Evolutionary conservation across 2,113 vertebrate species (phyloP).

Genomic region (Rattus rattus): DNA sequence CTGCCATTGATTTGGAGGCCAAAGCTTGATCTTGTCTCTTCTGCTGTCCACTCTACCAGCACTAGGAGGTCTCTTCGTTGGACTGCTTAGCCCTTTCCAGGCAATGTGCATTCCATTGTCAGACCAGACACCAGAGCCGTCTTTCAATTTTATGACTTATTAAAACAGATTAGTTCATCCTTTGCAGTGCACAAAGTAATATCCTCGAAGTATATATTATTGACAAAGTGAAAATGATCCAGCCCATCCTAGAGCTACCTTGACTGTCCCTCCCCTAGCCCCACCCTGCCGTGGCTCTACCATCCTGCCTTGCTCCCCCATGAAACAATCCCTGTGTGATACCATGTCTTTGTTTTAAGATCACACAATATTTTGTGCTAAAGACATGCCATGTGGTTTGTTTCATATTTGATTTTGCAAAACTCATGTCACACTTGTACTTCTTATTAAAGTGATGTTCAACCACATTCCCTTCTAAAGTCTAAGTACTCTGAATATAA

Average conservation of each 20-base stretch:
- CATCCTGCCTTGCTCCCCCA: background rate
- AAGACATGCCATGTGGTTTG: background rate
- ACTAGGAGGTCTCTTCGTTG: background rate
- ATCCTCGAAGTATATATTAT: accelerated
- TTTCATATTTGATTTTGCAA: background rate
- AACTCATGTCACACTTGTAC: background rate
- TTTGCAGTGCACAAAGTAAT: background rate
- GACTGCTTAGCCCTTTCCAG: background rate
- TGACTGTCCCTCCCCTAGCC: background rate
- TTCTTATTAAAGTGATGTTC: background rate
- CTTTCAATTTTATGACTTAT: background rate
- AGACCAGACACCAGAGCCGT: background rate
- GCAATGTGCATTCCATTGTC: background rate
- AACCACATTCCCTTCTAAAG: background rate
- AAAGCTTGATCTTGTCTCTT: background rate
- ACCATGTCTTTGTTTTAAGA: background rate
- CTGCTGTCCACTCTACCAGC: background rate
- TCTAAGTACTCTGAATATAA: background rate
- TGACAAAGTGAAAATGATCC: background rate
- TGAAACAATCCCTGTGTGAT: background rate
- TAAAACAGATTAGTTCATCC: accelerated
- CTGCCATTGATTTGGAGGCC: background rate
- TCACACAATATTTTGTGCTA: background rate
- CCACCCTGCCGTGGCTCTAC: background rate
- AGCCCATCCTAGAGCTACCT: background rate